These are phyloP conservation scores for Aurelia sp. DNA, from an alignment of 30 jellyfish, hydroid and myxozoan genomes.

Conservation along the genomic window DNA sequence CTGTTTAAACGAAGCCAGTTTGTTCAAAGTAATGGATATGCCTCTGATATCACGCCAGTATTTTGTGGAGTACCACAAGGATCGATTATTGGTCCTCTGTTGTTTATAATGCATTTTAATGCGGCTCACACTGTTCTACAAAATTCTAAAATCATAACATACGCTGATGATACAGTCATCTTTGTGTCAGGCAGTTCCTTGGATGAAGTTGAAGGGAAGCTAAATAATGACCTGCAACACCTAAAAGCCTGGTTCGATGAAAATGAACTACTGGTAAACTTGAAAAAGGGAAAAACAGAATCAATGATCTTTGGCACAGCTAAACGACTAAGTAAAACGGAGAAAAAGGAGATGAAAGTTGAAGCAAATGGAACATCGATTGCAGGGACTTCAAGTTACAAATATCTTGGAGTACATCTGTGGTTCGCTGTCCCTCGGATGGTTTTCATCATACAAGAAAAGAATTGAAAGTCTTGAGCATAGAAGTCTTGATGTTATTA, in stretches of 20 bases:
- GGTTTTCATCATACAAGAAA: too few relatives aligned
- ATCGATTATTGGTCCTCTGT: slow-evolving; percentile 65
- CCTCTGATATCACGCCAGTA: slow-evolving; percentile 51
- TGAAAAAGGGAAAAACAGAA: slow-evolving; percentile 70
- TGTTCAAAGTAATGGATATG: slow-evolving; percentile 46
- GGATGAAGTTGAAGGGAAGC: slow-evolving; percentile 38
- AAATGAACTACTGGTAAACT: slow-evolving; percentile 49
- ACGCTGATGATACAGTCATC: slow-evolving; percentile 77
- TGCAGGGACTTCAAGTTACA: slow-evolving; percentile 39
- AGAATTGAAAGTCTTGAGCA: too few relatives aligned
- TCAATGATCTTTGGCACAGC: slow-evolving; percentile 73
- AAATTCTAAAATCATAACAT: slow-evolving; percentile 43
- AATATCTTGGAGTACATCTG: slow-evolving; percentile 62
- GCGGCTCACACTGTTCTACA: slow-evolving; percentile 50
- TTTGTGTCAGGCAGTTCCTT: slow-evolving; percentile 46
- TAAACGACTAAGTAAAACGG: slow-evolving; percentile 53
- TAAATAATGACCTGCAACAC: slow-evolving; percentile 44
- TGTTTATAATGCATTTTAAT: slow-evolving; percentile 50
- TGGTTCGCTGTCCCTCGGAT: too few relatives aligned
- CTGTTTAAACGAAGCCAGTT: slow-evolving; percentile 64
- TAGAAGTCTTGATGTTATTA: too few relatives aligned
- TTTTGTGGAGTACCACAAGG: slow-evolving; percentile 73
- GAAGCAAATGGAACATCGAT: slow-evolving; percentile 35
- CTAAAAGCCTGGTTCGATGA: slow-evolving; percentile 61
- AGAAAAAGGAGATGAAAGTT: slow-evolving; percentile 47